Evolutionary conservation across 2,797 vertebrate genomes (phyloP), one percentile per base, ranked within the genome.

Genomic region (Spinibarbus caldwelli): DNA sequence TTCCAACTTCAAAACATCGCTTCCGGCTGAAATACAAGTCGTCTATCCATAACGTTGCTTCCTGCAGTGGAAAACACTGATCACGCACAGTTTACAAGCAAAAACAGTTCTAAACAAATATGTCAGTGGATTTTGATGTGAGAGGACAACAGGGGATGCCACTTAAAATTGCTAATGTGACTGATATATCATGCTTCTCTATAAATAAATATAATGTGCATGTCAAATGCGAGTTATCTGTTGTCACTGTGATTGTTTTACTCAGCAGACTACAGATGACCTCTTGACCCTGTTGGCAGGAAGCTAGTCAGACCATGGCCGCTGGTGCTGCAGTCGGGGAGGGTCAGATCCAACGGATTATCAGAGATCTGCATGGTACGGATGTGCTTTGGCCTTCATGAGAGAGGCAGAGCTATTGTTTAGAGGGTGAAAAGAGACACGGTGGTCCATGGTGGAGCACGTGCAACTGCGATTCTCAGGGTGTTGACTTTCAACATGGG

Each of bases 311-410:
- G 90, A 92, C 91, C 91, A 98, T 98, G 97, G 96, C 97, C 87
- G 90, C 91, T 79, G 94, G 95, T 85, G 91, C 93, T 88, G 88
- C 90, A 1, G 91, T 94, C 5, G 94, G 94, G 0, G 97, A 99
- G 93, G 95, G 94, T 93, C 98, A 98, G 89, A 95, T 99, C 82
- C 97, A 98, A 92, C 96, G 97, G 92, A 97, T 99, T 94, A 96
- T 99, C 93, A 92, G 96, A 86, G 98, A 99, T 94, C 93, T 99
- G 91, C 96, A 97, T 90, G 97, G 98, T 99, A 96, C 82, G 89
- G 90, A 91, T 85, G 76, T 54, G 77, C 45, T 9, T 31, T 67
- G 64, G 47, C 29, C 71, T 26, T 29, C 38, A 75, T 45, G 77
- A 43, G 38, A 4, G 54, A 26, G 78, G 21, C 62, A 38, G 31